Conservation (phyloP, 1,140 invertebrate genomes). For the Camponotus vicinus region DNA sequence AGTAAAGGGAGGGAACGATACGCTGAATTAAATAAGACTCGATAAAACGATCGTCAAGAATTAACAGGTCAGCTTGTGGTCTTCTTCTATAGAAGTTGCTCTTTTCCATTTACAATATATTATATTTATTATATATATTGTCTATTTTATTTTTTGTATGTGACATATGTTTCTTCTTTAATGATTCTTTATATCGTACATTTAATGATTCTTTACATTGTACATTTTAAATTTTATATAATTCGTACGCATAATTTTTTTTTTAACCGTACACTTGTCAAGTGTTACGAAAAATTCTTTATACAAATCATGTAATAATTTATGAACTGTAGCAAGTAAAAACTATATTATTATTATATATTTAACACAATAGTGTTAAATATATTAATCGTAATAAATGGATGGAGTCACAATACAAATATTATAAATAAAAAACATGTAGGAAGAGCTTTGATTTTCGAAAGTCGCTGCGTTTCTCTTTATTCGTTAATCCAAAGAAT, state of each 20-base stretch:
- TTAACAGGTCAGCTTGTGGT: constrained; percentile 67
- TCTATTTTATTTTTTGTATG: too few species aligned
- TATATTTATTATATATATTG: not conserved
- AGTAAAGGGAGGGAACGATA: constrained; percentile 72
- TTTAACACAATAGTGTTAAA: not conserved
- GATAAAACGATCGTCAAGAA: constrained; percentile 76
- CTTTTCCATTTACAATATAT: constrained; percentile 58
- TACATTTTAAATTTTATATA: not conserved
- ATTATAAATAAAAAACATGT: not conserved
- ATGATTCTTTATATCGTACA: not conserved
- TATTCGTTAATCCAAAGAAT: constrained; percentile 53
- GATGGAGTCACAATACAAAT: not conserved
- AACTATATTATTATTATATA: not conserved
- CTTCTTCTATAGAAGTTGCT: constrained; percentile 23
- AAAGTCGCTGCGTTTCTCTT: constrained; percentile 32
- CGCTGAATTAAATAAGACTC: constrained; percentile 80
- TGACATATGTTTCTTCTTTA: not conserved
- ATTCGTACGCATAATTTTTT: too few species aligned
- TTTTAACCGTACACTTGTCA: too few species aligned
- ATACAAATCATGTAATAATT: not conserved
- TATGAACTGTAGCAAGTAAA: not conserved
- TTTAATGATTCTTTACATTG: not conserved
- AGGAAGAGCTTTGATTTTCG: not conserved
- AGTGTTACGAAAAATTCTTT: too few species aligned
- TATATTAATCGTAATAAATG: not conserved